Evolutionary conservation across 2,113 vertebrate genomes (phyloP), one percentile per base, ranked within the genome.

Genomic region (Peromyscus californicus): DNA sequence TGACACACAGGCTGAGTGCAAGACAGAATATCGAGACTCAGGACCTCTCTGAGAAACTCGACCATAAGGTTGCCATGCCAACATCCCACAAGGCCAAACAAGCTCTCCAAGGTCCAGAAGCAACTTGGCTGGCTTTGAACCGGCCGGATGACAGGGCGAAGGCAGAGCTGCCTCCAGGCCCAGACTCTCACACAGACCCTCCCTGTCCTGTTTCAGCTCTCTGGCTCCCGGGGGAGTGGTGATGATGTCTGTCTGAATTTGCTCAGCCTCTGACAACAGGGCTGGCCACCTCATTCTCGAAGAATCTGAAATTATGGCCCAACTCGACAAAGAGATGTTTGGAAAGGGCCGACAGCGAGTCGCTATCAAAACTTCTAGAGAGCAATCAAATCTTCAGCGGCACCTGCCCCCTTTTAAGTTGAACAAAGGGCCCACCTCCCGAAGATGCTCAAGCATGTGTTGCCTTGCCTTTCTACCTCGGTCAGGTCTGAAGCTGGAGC

Each of bases 211-310:
- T 45, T 89, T 90, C 78, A 75, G 82, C 91, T 87, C 89, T 94
- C 89, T 67, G 69, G 48, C 85, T 94, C 86, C 96, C 91, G 57
- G 94, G 92, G 87, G 83, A 80, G 85, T 59, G 63, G 78, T 42
- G 91, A 96, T 87, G 96, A 93, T 7, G 87, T 45, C 70, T 95
- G 96, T 96, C 97, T 97, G 95, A 97, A 93, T 97, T 94, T 89
- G 92, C 89, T 91, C 93, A 72, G 96, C 78, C 76, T 97, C 96
- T 94, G 95, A 97, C 63, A 93, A 91, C 93, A 72, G 48, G 70
- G 95, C 87, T 90, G 96, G 94, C 97, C 96, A 92, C 86, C 95
- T 96, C 87, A 97, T 45, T 86, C 91, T 82, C 67, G 15, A 95
- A 97, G 92, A 97, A 94, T 98, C 97, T 76, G 72, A 94, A 98